Base-by-base conservation (phyloP, 2,888 invertebrate species). In the Schizaphis graminum region DNA sequence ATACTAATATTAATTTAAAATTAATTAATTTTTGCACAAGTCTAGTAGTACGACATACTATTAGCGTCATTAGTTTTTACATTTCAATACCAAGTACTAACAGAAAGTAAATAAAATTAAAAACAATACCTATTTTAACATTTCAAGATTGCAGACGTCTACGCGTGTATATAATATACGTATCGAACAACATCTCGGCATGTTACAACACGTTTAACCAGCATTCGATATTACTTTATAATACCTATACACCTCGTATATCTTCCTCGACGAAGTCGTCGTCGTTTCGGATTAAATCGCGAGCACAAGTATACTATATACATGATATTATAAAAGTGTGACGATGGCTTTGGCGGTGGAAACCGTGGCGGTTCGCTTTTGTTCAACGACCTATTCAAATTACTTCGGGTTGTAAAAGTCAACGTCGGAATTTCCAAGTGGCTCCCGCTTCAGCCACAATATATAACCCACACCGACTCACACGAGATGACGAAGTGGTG, bases 321-420 rank as follows among this genome's bases (percentile, higher is more conserved):
- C 53, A 44, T 7, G 16, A 49, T 44, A 28, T 85, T 44, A 28
- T 85, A 47, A 91, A 91, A 91, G 91, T 86, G 44, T 91, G 47
- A 56, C 35, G 84, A 44, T 56, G 91, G 91, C 77, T 77, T 77
- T 35, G 77, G 35, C 21, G 35, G 77, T 35, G 77, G 77, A 21
- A 35, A 61, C 47, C 61, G 35, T 47, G 21, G 91, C 10, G 91
- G 56, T 91, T 56, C 57, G 85, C 85, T 91, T 91, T 91, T 91
- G 91, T 91, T 91, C 91, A 86, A 91, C 91, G 56, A 89, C 89
- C 89, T 89, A 93, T 93, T 93, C 93, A 93, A 93, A 93, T 93
- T 93, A 93, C 93, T 89, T 56, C 44, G 93, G 84, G 89, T 93
- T 93, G 93, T 93, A 93, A 93, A 93, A 93, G 87, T 89, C 93